These are phyloP conservation scores for Dasypus novemcinctus DNA, from an alignment of 2,113 vertebrate genomes.

Conservation along the genomic window DNA sequence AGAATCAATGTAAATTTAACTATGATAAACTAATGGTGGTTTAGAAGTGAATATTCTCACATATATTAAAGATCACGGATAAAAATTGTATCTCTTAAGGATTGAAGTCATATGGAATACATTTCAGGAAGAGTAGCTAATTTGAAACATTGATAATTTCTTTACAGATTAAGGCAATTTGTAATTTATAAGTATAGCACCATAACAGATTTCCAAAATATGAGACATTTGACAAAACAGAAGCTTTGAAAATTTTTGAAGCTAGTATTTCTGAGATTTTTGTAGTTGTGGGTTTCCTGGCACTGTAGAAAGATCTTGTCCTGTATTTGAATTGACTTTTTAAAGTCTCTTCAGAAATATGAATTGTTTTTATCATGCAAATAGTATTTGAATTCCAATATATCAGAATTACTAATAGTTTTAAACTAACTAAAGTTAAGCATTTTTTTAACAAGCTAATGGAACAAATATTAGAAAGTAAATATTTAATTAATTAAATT, in stretches of 20 bases:
- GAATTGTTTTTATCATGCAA: background rate
- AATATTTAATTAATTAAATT: slow-evolving; percentile 15
- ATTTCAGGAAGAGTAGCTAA: slow-evolving; percentile 16
- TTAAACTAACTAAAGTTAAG: background rate
- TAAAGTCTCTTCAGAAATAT: background rate
- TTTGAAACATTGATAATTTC: background rate
- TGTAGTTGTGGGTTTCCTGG: background rate
- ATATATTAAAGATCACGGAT: slow-evolving; percentile 66
- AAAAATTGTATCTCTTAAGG: background rate
- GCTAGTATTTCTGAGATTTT: background rate
- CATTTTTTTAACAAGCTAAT: background rate
- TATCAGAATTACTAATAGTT: background rate
- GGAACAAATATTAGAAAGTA: background rate
- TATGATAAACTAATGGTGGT: slow-evolving; percentile 52
- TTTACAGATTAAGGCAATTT: background rate
- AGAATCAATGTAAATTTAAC: slow-evolving; percentile 74
- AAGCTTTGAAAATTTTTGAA: background rate
- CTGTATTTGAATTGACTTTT: background rate
- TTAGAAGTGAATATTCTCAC: slow-evolving; percentile 69
- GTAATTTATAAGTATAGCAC: background rate
- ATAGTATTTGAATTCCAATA: background rate
- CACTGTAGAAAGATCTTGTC: background rate
- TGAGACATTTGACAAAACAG: background rate
- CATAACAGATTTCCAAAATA: slow-evolving; percentile 13
- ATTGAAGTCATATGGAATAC: slow-evolving; percentile 38